Evolutionary conservation across 2,888 invertebrate species (phyloP), one percentile per base, ranked within the genome.

Genomic region (Caenorhabditis sinica): DNA sequence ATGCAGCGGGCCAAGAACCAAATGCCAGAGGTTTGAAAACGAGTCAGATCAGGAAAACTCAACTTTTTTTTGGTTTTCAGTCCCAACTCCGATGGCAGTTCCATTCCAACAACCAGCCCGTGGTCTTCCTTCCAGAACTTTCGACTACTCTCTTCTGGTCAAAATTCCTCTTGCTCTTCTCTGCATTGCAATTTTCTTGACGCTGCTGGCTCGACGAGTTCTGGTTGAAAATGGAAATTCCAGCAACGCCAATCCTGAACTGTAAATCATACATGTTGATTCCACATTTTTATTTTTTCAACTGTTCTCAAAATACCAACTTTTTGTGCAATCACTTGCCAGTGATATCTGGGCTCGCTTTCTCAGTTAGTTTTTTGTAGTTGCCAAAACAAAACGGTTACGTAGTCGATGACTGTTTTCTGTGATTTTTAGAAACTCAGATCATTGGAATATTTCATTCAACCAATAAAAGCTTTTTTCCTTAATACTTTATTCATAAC

Each of bases 261-360:
- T 79, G 77, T 79, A 71, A 61, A 69, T 60, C 20, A 9, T 33
- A 28, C 30, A 13, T 69, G 45, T 1, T 15, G 30, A 25, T 49
- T 28, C 20, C 51, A 58, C 28, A 25, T 61, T 76, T 28, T 25
- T 69, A 25, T 58, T 49, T 23, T 25, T 25, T 51, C 23, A n/a
- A n/a, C 51, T n/a, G 20, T 25, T 15, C 56, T 28, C 28, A 2
- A 25, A 15, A n/a, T 9, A 4, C 11, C 15, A 28, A 56, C 13
- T n/a, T 11, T 71, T 20, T 53, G 71, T 79, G 77, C 71, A 79
- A 79, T 79, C 63, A 63, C 77, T 79, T 79, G 77, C 77, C 77
- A 79, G 60, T 60, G 28, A 49, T 13, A 15, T 28, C 36, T 77
- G 63, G 77, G 71, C 77, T 51, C 30, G 25, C 58, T 25, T 25